Evolutionary conservation across 2,797 vertebrate genomes (phyloP).

Genomic region (Euphonia xanthogaster): DNA sequence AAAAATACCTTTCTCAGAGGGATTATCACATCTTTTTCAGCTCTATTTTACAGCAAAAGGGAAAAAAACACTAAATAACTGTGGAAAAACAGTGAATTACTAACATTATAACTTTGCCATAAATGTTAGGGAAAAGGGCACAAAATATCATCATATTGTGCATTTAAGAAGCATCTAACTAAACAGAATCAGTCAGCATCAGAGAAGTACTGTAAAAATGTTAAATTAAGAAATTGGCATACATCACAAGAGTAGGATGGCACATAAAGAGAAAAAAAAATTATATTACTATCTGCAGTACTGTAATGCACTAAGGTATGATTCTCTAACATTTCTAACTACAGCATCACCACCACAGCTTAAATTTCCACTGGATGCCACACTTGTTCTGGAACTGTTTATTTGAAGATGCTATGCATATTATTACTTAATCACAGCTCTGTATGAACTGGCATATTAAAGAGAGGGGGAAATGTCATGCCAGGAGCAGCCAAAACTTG

Average conservation of each 20-base stretch:
- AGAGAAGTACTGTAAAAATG: neutral
- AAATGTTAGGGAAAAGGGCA: neutral
- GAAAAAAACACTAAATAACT: slow-evolving; percentile 30
- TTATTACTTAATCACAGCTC: neutral
- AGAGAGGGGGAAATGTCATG: neutral
- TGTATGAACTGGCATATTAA: neutral
- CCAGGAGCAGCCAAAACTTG: neutral
- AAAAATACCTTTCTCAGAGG: slow-evolving; percentile 39
- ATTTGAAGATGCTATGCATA: neutral
- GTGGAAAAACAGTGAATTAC: neutral
- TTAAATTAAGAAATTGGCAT: neutral
- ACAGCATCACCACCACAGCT: neutral
- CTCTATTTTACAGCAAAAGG: slow-evolving; percentile 3
- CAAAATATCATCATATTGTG: neutral
- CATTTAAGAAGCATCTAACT: neutral
- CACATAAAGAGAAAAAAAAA: neutral
- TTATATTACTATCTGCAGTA: neutral
- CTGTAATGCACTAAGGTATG: neutral
- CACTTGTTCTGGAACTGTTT: neutral
- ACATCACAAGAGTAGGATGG: neutral
- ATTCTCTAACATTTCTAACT: neutral
- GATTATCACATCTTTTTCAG: slow-evolving; percentile 32
- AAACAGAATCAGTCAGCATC: neutral
- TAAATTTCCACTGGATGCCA: neutral
- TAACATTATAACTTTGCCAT: neutral